phyloP scores from a whole-genome alignment of 92 coral and sea anemone genomes.

The Hydrozoanthus gracilis region DNA sequence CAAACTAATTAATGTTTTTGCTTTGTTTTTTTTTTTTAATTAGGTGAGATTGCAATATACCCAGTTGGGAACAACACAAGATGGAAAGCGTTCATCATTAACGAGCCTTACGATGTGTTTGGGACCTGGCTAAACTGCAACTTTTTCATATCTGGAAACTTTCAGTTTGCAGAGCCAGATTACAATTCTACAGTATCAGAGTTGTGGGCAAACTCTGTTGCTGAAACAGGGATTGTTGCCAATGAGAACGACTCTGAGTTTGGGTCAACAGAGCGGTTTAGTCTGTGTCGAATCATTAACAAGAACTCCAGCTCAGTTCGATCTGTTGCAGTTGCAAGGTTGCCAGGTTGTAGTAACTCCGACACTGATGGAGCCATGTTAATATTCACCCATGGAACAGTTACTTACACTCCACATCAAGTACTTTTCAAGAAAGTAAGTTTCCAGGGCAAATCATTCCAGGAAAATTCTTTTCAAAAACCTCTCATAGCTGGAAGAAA shows the following conservation, averaged over 20 bases:
- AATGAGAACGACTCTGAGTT: neutral
- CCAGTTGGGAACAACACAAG: conserved; percentile 37
- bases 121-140: conserved; percentile 85
- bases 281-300: conserved; percentile 71
- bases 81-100: conserved; percentile 45
- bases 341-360: conserved; percentile 15
- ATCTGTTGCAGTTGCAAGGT: conserved; percentile 77
- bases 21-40: neutral
- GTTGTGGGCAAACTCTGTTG: conserved; percentile 76
- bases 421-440: conserved; percentile 69
- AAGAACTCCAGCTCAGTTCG: conserved; percentile 82
- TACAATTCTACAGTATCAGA: conserved; percentile 75
- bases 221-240: neutral
- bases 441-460: neutral
- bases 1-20: neutral
- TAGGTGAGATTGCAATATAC: conserved; percentile 84
- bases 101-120: conserved; percentile 88
- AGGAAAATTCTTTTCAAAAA: neutral
- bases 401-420: conserved; percentile 85
- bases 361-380: conserved; percentile 46
- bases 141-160: conserved; percentile 73
- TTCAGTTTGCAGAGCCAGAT: conserved; percentile 73
- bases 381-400: conserved; percentile 83
- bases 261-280: conserved; percentile 26
- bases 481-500: neutral